Evolutionary conservation across 2,888 invertebrate genomes (phyloP), one percentile per base, ranked within the genome.

Genomic region (Cinara cedri): DNA sequence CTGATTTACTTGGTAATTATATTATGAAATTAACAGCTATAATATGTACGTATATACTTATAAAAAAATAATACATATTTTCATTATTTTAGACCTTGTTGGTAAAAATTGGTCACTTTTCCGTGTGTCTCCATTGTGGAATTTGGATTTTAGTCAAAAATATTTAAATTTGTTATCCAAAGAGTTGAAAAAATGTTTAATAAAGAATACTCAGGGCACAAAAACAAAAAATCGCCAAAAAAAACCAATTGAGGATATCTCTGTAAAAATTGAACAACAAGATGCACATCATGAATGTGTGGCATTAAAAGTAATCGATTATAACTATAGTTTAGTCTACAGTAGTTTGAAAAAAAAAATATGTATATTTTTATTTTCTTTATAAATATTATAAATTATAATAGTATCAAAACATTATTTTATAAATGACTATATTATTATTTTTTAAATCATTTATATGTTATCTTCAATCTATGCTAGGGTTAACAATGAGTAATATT

Each of bases 101-200:
- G 82, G 83, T 51, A 83, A 84, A 82, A 85, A 85, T 14, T 87
- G 86, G 86, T 84, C 83, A 49, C 81, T 86, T 42, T 85, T 83
- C 82, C 85, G 84, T 26, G 85, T 85, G 9, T 86, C 87, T 14
- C 82, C 84, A 6, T 82, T 87, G 68, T 85, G 85, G 78, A 84
- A 84, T 78, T 84, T 86, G 3, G 24, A 78, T 21, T 78, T 78
- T 21, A 49, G 42, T 49, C 21, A 13, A 11, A 51, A 16, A 0
- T 57, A 78, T 21, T 78, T 78, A 49, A 57, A 66, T 16, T 19
- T 19, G 1, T 60, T 60, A 42, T 78, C 68, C 1, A 49, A 78
- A 60, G 8, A 68, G 9, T 60, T 78, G 1, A 60, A 55, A 13
- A 49, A 34, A 6, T 51, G 10, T 68, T 21, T 78, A 68, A 60